Percentiles rank a stretch among this genome's conserved stretches.
phyloP scores from a whole-genome alignment of 2,888 invertebrate genomes.

The Adela reaumurella region DNA sequence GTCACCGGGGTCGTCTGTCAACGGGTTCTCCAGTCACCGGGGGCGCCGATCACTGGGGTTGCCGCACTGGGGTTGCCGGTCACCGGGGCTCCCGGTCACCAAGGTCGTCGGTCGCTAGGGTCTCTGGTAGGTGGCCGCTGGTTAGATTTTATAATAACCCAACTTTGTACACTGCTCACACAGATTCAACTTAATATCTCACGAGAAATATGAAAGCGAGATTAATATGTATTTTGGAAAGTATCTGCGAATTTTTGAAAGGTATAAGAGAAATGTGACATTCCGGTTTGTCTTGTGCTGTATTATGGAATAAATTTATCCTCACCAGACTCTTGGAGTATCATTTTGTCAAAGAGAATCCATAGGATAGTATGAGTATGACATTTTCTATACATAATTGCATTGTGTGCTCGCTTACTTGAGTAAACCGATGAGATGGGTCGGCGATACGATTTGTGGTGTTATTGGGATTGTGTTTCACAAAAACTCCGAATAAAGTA shows the following conservation, averaged over 20 bases:
- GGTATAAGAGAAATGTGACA: conserved; percentile 51
- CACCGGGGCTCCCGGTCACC: background rate
- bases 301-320: conserved; percentile 57
- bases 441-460: too few relatives aligned
- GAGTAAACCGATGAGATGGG: too few relatives aligned
- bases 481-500: too few relatives aligned
- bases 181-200: background rate
- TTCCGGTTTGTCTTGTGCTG: conserved; percentile 58
- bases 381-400: too few relatives aligned
- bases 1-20: background rate
- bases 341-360: too few relatives aligned
- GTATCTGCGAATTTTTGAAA: conserved; percentile 32
- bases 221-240: conserved; percentile 39
- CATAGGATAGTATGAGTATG: too few relatives aligned
- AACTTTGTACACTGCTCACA: background rate
- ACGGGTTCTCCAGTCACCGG: background rate
- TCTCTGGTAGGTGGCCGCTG: too few relatives aligned
- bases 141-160: background rate
- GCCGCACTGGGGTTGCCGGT: background rate
- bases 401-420: too few relatives aligned
- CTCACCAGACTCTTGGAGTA: conserved; percentile 29
- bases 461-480: too few relatives aligned
- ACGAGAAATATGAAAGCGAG: background rate
- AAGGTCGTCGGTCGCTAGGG: too few relatives aligned
- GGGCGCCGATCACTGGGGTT: too few relatives aligned